phyloP scores from a whole-genome alignment of 2,888 invertebrate species.

The Xestia c-nigrum region DNA sequence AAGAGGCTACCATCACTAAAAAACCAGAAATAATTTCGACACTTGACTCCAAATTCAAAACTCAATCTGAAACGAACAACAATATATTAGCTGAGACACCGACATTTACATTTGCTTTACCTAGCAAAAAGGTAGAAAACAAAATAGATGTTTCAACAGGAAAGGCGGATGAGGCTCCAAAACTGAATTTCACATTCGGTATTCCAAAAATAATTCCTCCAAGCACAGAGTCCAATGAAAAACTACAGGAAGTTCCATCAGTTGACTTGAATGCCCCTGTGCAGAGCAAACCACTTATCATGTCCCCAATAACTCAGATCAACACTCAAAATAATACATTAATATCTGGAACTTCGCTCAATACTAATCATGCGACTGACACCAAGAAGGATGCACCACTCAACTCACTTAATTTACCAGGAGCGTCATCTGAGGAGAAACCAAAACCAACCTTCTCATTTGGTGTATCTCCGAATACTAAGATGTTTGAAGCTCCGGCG shows the following conservation, averaged over 20 bases:
- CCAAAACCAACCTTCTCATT: slow-evolving; percentile 67
- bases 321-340: slow-evolving; percentile 28
- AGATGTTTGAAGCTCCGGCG: slow-evolving; percentile 67
- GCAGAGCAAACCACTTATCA: slow-evolving; percentile 22
- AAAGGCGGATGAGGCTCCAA: slow-evolving; percentile 66
- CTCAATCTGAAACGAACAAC: slow-evolving; percentile 80
- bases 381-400: slow-evolving; percentile 42
- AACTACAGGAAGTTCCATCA: slow-evolving; percentile 77
- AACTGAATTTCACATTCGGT: slow-evolving; percentile 78
- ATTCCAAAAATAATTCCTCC: slow-evolving; percentile 70
- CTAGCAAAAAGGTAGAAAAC: slow-evolving; percentile 68
- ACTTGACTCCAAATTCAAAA: slow-evolving; percentile 64
- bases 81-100: slow-evolving; percentile 77
- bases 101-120: slow-evolving; percentile 73
- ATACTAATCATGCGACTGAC: slow-evolving; percentile 10
- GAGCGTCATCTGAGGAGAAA: slow-evolving; percentile 39
- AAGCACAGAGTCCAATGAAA: slow-evolving; percentile 64
- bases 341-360: slow-evolving; percentile 17
- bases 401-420: slow-evolving; percentile 13
- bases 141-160: slow-evolving; percentile 59
- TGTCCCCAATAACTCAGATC: slow-evolving; percentile 21
- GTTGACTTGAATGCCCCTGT: slow-evolving; percentile 57
- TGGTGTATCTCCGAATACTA: slow-evolving; percentile 54
- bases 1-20: slow-evolving; percentile 68
- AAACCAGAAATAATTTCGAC: slow-evolving; percentile 55